Evolutionary conservation across 1,140 invertebrate species (phyloP).

Genomic region (Drosophila yakuba): DNA sequence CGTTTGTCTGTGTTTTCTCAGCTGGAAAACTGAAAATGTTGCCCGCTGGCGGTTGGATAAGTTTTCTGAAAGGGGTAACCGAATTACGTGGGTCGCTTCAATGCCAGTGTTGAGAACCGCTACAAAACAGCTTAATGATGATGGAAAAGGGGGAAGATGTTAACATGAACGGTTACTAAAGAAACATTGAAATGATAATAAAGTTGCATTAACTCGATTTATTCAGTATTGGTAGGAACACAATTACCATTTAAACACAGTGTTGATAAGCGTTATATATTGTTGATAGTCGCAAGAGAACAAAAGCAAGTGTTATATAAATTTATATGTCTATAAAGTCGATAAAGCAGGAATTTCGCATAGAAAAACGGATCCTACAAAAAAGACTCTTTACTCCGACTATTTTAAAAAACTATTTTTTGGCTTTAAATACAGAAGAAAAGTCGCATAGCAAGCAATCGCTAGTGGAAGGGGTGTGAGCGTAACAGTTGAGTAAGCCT

Average conservation of each 20-base stretch:
- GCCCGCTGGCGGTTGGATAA: slow-evolving; percentile 40
- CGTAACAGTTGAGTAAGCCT: slow-evolving; percentile 48
- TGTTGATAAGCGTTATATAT: not conserved
- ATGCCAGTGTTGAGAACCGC: slow-evolving; percentile 34
- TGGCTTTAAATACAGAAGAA: slow-evolving; percentile 11
- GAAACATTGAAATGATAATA: not conserved
- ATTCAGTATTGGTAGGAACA: not conserved
- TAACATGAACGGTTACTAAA: slow-evolving; percentile 1
- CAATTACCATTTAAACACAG: not conserved
- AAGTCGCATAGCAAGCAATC: slow-evolving; percentile 21
- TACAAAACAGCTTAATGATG: slow-evolving; percentile 19
- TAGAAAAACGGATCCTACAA: not conserved
- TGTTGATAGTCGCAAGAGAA: no score
- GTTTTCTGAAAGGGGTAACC: slow-evolving; percentile 39
- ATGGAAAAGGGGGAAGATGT: slow-evolving; percentile 5
- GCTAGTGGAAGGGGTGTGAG: not conserved
- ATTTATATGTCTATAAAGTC: not conserved
- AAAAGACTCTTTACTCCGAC: not conserved
- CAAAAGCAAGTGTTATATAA: no score
- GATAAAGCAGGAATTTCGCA: not conserved
- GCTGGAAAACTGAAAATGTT: slow-evolving; percentile 68
- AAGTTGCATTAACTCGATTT: not conserved
- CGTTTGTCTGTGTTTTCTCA: slow-evolving; percentile 60
- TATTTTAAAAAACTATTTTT: slow-evolving; percentile 1
- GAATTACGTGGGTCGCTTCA: slow-evolving; percentile 46